phyloP scores from a whole-genome alignment of 2,888 invertebrate species.

The Pycnomerus fuliginosus region DNA sequence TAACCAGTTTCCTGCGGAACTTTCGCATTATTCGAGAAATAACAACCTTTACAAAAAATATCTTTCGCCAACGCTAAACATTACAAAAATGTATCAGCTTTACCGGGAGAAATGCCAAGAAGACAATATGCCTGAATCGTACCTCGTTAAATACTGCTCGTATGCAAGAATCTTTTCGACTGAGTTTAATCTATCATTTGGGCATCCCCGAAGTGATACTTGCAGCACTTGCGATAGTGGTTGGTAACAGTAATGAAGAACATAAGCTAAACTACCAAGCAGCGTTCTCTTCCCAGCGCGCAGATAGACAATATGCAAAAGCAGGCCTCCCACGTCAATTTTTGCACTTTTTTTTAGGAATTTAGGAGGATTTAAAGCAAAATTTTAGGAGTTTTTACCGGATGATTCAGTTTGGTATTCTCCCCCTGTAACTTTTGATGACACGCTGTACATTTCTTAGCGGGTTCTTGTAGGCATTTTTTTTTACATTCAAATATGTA shows the following conservation, averaged over 20 bases:
- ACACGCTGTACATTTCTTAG: too few species aligned
- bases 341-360: too few species aligned
- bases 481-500: too few species aligned
- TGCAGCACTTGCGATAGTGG: slow-evolving; percentile 1
- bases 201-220: slow-evolving; percentile 3
- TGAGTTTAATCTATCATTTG: slow-evolving; percentile 2
- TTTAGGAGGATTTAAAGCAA: too few species aligned
- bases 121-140: neutral
- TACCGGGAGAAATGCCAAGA: neutral
- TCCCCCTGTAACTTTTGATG: too few species aligned
- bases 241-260: neutral
- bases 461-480: too few species aligned
- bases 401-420: too few species aligned
- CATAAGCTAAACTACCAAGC: slow-evolving; percentile 1
- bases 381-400: too few species aligned
- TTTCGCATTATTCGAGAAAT: neutral
- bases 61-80: slow-evolving; percentile 3
- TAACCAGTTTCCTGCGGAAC: neutral
- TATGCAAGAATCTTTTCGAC: neutral
- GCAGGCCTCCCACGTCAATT: too few species aligned
- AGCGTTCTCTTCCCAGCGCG: neutral
- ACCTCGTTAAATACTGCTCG: neutral
- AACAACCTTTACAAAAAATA: neutral
- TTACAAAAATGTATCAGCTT: slow-evolving; percentile 2
- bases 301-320: neutral